Evolutionary conservation across 2,113 vertebrate genomes (phyloP).

Genomic region (Pangasianodon gigas): DNA sequence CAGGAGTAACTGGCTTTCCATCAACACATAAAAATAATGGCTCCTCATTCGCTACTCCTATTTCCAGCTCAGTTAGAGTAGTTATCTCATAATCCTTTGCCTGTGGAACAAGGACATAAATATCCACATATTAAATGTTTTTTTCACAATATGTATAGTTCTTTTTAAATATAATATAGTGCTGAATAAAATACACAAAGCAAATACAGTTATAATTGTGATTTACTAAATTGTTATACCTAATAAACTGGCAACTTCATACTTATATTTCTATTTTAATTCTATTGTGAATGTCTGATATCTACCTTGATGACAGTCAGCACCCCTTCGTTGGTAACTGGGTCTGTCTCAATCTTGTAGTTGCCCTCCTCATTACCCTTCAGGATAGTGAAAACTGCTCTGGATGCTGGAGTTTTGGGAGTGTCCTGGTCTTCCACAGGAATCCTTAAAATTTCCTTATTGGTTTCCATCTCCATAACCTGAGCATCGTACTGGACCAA

Average conservation of each 20-base stretch:
- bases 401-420: conserved; percentile 71
- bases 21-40: conserved; percentile 62
- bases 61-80: conserved; percentile 42
- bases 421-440: conserved; percentile 73
- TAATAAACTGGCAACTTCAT: not conserved
- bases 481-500: conserved; percentile 59
- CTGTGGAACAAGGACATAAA: conserved; percentile 57
- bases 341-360: conserved; percentile 75
- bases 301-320: conserved; percentile 78
- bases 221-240: not conserved
- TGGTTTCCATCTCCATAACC: conserved; percentile 54
- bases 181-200: not conserved
- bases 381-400: conserved; percentile 68
- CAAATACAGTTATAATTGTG: not conserved
- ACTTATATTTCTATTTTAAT: not conserved
- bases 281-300: not conserved
- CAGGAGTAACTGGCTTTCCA: not conserved
- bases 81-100: conserved; percentile 67
- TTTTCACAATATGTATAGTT: not conserved
- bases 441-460: conserved; percentile 63
- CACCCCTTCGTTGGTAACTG: conserved; percentile 78
- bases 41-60: conserved; percentile 75
- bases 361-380: conserved; percentile 70
- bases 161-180: not conserved
- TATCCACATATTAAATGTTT: not conserved